Base-by-base conservation (phyloP, 2,888 invertebrate species). In the Acanthococcus lagerstroemiae region DNA sequence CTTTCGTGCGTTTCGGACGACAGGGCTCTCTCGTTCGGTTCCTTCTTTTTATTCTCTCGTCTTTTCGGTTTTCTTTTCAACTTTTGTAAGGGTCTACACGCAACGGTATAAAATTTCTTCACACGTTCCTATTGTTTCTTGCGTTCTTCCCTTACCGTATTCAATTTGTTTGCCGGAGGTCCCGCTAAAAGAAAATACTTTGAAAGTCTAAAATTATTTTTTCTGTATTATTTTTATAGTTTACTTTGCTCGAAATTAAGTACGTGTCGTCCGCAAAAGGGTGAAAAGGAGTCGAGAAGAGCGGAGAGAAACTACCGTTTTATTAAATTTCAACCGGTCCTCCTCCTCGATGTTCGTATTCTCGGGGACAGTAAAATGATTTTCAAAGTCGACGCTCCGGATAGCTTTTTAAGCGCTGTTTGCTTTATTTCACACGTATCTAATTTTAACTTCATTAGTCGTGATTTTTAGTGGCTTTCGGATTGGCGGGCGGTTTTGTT, bases 211-310 rank as follows among this genome's bases (percentile, higher is more conserved):
- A 60, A 60, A 60, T 48, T 60, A 48, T 60, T 60, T 48, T 56
- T 60, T 61, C 61, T 26, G 61, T 61, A 61, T 61, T 61, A 61
- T 61, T 61, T 61, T 61, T 61, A 61, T 61, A 50, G 61, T 61
- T 61, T 61, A 61, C 61, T 61, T 61, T 61, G 19, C 61, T 27
- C 50, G 48, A 61, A 61, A 61, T 61, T 61, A 61, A 61, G 61
- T 61, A 61, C 61, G 61, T 61, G 61, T 61, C 61, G 50, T 48
- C 61, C 50, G 46, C 44, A 46, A 46, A 19, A n/a, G 15, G 19
- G 37, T 15, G 46, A 45, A 19, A n/a, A 22, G n/a, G 9, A 21
- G 17, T 19, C n/a, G 19, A 48, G 9, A 9, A 48, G 9, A 21
- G 48, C 48, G 48, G 9, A n/a, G 17, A 21, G 48, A 2, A 48